These are phyloP conservation scores for Protobothrops flavoviridis DNA, from an alignment of 2,113 vertebrate species.

Conservation along the genomic window DNA sequence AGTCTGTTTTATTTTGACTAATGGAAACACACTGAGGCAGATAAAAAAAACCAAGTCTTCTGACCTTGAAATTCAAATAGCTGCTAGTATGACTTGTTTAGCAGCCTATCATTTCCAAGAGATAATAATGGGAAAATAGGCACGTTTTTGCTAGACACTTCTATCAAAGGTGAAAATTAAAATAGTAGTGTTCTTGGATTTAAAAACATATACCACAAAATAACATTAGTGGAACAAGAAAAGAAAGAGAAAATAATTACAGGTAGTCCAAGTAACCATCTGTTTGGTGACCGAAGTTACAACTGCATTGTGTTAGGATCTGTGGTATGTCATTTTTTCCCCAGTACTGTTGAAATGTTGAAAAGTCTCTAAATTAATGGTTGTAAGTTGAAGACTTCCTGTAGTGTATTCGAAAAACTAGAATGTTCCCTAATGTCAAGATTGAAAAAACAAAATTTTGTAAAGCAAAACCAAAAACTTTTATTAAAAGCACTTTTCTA, in stretches of 20 bases:
- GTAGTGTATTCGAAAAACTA: not conserved
- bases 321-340: not conserved
- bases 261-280: not conserved
- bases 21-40: constrained; percentile 3
- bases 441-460: not conserved
- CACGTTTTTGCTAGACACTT: not conserved
- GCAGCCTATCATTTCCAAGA: not conserved
- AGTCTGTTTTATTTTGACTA: accelerated
- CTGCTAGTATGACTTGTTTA: constrained; percentile 17
- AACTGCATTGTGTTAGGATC: not conserved
- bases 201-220: not conserved
- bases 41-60: not conserved
- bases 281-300: not conserved
- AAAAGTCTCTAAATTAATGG: not conserved
- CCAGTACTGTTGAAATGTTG: not conserved
- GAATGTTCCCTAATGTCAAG: not conserved
- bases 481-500: not conserved
- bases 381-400: not conserved
- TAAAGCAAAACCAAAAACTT: not conserved
- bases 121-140: not conserved
- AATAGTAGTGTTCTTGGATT: not conserved
- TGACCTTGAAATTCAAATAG: constrained; percentile 16
- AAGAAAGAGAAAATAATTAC: not conserved
- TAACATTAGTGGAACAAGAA: not conserved
- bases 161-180: not conserved